Evolutionary conservation across 2,797 vertebrate genomes (phyloP).

Genomic region (Gouania willdenowi): DNA sequence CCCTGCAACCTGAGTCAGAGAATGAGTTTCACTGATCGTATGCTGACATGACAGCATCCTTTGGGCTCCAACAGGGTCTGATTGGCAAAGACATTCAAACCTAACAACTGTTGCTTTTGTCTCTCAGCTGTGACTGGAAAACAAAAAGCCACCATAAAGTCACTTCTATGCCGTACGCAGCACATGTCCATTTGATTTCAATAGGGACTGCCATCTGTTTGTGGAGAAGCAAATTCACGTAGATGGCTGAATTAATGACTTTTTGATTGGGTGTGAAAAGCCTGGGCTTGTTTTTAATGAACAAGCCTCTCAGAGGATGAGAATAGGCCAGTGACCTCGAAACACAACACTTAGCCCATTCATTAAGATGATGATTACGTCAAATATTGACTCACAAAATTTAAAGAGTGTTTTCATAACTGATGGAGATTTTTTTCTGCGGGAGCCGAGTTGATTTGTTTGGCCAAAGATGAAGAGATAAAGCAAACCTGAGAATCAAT

Average conservation of each 20-base stretch:
- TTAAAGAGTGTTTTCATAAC: no score
- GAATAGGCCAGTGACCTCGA: conserved; percentile 13
- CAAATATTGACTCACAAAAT: background rate
- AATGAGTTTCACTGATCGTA: no score
- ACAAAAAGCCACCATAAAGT: no score
- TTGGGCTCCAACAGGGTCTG: background rate
- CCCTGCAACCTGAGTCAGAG: conserved; percentile 64
- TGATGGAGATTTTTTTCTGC: no score
- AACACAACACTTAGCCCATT: conserved; percentile 23
- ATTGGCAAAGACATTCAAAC: conserved; percentile 24
- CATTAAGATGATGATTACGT: conserved; percentile 16
- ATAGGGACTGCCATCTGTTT: conserved; percentile 52
- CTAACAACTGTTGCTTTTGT: conserved; percentile 9
- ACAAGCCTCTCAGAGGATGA: conserved; percentile 29
- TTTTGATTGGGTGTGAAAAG: conserved; percentile 62
- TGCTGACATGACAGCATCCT: no score
- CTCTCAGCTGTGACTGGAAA: no score
- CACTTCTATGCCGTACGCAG: conserved; percentile 41
- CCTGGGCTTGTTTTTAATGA: conserved; percentile 31
- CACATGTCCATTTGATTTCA: conserved; percentile 51
- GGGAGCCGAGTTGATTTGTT: no score
- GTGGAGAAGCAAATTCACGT: conserved; percentile 56
- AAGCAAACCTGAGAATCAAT: no score
- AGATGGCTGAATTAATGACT: conserved; percentile 60
- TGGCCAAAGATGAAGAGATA: no score